Percentiles rank a stretch among this genome's conserved stretches.
phyloP scores from a whole-genome alignment of 2,113 vertebrate species.

The Falco punctatus region DNA sequence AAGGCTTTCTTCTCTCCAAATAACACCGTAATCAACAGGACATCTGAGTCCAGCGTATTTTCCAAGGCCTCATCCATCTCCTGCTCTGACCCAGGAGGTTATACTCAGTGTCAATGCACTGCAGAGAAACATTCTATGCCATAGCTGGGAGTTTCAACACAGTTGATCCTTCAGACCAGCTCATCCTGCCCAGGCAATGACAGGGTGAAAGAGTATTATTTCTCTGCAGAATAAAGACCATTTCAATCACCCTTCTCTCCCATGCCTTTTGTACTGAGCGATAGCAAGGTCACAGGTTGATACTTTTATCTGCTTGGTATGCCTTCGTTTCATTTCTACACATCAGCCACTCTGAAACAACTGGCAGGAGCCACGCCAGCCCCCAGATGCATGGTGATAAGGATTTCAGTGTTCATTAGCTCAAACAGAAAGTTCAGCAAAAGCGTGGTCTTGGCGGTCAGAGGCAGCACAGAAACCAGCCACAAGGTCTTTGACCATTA shows the following conservation, averaged over 20 bases:
- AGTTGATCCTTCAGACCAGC: not conserved
- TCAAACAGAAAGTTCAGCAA: not conserved
- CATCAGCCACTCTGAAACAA: not conserved
- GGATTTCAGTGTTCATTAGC: not conserved
- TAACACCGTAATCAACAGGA: not conserved
- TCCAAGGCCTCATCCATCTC: not conserved
- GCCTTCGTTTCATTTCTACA: not conserved
- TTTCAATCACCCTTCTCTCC: not conserved
- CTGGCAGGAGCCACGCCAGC: not conserved
- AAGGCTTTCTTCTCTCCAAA: not conserved
- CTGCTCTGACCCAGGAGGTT: not conserved
- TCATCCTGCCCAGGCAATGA: not conserved
- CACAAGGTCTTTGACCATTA: not conserved
- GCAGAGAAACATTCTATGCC: not conserved
- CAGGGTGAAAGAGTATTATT: not conserved
- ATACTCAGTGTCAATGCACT: not conserved
- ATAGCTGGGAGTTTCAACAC: not conserved
- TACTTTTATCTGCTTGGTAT: not conserved
- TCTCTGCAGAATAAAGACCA: not conserved
- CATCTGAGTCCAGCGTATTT: slow-evolving; percentile 21
- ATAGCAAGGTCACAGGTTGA: not conserved
- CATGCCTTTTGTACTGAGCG: not conserved
- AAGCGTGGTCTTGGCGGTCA: not conserved
- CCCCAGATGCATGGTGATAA: not conserved
- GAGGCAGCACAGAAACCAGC: not conserved